These are phyloP conservation scores for Apeltes quadracus DNA, from an alignment of 2,113 vertebrate species.

Conservation along the genomic window DNA sequence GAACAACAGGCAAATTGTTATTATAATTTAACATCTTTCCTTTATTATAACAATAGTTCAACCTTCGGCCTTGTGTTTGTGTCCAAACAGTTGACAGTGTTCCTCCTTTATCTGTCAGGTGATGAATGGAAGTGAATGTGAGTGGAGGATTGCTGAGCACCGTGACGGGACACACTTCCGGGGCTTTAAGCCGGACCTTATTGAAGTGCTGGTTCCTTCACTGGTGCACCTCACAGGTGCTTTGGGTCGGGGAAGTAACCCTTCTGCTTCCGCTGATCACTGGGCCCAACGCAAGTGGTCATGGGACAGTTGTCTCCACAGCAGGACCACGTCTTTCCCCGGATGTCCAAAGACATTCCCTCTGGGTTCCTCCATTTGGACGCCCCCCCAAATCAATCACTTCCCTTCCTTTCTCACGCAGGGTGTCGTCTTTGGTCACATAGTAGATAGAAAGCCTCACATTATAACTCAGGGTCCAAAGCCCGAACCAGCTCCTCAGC, in stretches of 20 bases:
- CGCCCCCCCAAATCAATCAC: too few relatives aligned
- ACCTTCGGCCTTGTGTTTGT: background rate
- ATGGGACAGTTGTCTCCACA: background rate
- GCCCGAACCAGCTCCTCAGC: too few relatives aligned
- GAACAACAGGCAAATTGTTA: constrained; percentile 20
- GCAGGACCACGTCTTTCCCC: background rate
- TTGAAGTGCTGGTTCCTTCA: constrained; percentile 5
- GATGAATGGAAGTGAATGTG: constrained; percentile 11
- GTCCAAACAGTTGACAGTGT: constrained; percentile 29
- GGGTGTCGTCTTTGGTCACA: background rate
- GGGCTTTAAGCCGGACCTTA: constrained; percentile 18
- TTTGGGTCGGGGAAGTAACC: background rate
- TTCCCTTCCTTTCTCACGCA: background rate
- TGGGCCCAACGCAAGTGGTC: too few relatives aligned
- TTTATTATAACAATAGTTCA: background rate
- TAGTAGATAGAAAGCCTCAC: background rate
- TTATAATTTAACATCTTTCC: background rate
- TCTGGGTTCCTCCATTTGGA: background rate
- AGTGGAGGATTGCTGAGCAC: background rate
- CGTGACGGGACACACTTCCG: background rate
- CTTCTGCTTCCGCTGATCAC: too few relatives aligned
- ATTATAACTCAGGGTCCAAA: background rate
- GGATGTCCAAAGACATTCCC: background rate
- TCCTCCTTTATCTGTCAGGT: constrained; percentile 45
- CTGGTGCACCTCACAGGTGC: background rate